phyloP scores from a whole-genome alignment of 2,113 vertebrate genomes.

The Bambusicola thoracicus region DNA sequence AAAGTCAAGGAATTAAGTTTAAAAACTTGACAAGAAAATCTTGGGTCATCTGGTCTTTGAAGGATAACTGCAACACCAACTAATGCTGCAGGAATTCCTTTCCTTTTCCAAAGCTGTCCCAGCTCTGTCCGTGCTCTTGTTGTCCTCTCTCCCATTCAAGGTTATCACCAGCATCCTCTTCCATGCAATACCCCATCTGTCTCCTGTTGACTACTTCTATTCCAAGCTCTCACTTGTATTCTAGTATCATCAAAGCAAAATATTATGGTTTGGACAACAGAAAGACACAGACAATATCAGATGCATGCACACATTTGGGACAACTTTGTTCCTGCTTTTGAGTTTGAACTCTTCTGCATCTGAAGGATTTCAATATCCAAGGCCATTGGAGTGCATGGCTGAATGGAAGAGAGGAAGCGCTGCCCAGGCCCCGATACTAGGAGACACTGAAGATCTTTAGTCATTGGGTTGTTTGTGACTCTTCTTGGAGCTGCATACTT shows the following conservation, averaged over 20 bases:
- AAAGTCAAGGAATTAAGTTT: not conserved
- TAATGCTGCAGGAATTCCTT: not conserved
- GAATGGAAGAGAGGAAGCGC: rapidly evolving
- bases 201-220: not conserved
- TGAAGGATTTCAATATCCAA: not conserved
- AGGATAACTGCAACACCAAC: not conserved
- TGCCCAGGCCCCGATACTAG: rapidly evolving
- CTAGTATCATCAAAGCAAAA: not conserved
- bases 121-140: not conserved
- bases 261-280: not conserved
- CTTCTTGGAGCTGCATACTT: not conserved
- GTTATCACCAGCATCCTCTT: not conserved
- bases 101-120: not conserved
- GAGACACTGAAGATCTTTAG: not conserved
- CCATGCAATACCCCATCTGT: not conserved
- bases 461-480: not conserved
- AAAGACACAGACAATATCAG: not conserved
- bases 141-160: not conserved
- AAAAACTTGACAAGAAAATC: not conserved
- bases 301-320: not conserved
- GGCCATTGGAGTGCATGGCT: not conserved
- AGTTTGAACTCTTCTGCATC: not conserved
- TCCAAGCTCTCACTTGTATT: not conserved
- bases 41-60: rapidly evolving
- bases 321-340: not conserved